Percentiles rank a stretch among this genome's conserved stretches.
These are phyloP conservation scores for Henricia sp. DNA, from an alignment of 53 echinoderm and acorn worm genomes.

Conservation along the genomic window DNA sequence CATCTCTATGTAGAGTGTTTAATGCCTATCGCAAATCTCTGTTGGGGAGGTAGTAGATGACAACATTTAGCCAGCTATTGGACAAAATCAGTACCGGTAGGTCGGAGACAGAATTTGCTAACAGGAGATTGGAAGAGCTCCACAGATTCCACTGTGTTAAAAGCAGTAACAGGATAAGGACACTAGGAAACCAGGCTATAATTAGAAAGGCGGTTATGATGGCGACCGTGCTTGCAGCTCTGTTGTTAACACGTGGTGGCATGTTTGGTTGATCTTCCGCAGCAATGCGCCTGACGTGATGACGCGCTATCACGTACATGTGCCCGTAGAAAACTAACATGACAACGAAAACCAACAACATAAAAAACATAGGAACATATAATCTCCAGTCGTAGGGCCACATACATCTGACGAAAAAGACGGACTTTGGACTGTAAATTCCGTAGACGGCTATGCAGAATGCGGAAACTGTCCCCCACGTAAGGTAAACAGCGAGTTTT, in stretches of 20 bases:
- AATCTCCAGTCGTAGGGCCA: neutral
- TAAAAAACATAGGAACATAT: neutral
- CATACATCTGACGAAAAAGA: neutral
- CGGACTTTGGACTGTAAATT: neutral
- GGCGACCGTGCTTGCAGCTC: neutral
- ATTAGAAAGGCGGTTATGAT: slow-evolving; percentile 1
- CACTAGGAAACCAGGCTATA: neutral
- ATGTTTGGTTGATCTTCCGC: neutral
- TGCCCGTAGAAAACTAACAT: neutral
- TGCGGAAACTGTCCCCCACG: neutral
- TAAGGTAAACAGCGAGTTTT: neutral
- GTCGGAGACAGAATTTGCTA: neutral
- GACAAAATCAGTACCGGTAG: neutral
- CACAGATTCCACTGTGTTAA: too few species aligned
- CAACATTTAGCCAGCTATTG: neutral
- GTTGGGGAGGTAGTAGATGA: slow-evolving; percentile 9
- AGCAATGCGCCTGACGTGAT: slow-evolving; percentile 1
- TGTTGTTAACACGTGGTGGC: neutral
- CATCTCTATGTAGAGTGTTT: neutral
- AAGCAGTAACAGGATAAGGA: neutral
- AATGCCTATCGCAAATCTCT: neutral
- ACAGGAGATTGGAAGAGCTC: neutral
- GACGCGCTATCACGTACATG: neutral
- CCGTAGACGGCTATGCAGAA: neutral
- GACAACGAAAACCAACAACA: neutral